These are phyloP conservation scores for Girardinus metallicus DNA, from an alignment of 2,797 vertebrate genomes.

Conservation along the genomic window DNA sequence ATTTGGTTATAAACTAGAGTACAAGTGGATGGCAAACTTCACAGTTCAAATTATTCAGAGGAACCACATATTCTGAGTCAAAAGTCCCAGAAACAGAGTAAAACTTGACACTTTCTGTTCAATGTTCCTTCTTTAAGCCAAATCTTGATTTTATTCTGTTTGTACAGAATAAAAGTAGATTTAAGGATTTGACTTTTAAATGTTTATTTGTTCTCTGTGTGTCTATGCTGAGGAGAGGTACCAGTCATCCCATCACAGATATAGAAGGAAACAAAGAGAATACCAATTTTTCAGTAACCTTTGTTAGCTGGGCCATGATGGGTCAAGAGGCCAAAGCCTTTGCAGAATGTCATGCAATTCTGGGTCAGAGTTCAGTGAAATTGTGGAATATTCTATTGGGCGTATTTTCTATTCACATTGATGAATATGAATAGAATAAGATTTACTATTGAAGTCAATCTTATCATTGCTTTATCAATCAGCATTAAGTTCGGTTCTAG, in stretches of 20 bases:
- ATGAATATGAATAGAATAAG: too few relatives aligned
- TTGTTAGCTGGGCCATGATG: too few relatives aligned
- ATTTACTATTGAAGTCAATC: too few relatives aligned
- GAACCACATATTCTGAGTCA: conserved; percentile 23
- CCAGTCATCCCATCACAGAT: neutral
- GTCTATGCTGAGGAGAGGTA: neutral
- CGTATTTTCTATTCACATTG: too few relatives aligned
- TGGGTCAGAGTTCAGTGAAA: too few relatives aligned
- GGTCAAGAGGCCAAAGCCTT: too few relatives aligned
- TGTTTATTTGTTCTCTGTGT: neutral
- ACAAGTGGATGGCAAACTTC: conserved; percentile 22
- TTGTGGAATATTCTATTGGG: too few relatives aligned
- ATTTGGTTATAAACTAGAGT: conserved; percentile 30
- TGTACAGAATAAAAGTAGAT: neutral
- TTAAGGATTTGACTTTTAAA: neutral
- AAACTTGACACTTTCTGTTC: neutral
- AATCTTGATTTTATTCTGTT: neutral
- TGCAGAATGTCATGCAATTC: too few relatives aligned
- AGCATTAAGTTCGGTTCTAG: neutral
- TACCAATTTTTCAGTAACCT: neutral
- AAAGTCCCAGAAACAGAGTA: conserved; percentile 52
- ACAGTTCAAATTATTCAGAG: conserved; percentile 41
- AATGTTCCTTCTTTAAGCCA: neutral
- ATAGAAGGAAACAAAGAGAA: neutral
- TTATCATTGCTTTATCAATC: too few relatives aligned